Percentiles rank a stretch among this genome's conserved stretches.
Conservation (phyloP, 2,888 invertebrate genomes). For the Digitonthophagus gazella region DNA sequence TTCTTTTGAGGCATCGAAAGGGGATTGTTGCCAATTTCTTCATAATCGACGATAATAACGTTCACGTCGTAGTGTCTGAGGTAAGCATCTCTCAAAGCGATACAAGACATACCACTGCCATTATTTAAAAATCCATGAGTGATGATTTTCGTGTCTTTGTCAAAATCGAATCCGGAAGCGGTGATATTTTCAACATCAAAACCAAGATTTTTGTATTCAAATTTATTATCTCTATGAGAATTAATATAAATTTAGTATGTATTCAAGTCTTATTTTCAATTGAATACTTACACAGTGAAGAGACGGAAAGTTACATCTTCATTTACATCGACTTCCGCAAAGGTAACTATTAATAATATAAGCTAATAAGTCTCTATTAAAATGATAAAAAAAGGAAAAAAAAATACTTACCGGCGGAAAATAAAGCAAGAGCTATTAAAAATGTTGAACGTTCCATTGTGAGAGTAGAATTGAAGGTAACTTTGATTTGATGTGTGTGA, state of each 20-base stretch:
- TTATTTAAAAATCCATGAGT: slow-evolving; percentile 58
- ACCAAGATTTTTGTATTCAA: slow-evolving; percentile 1
- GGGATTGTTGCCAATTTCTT: slow-evolving; percentile 29
- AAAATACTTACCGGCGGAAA: not conserved
- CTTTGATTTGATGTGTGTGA: not conserved
- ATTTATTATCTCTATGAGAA: slow-evolving; percentile 6
- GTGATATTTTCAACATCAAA: slow-evolving; percentile 15
- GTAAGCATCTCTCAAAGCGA: slow-evolving; percentile 52
- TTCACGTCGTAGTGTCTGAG: slow-evolving; percentile 53
- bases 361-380: no score
- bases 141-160: slow-evolving; percentile 50
- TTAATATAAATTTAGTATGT: not conserved
- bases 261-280: not conserved
- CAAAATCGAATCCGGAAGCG: slow-evolving; percentile 21
- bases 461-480: not conserved
- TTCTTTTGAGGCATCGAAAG: not conserved
- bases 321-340: not conserved
- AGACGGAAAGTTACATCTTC: slow-evolving; percentile 16
- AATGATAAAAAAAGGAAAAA: no score
- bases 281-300: slow-evolving; percentile 8
- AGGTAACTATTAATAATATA: no score
- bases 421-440: not conserved
- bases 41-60: slow-evolving; percentile 49
- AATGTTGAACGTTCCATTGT: not conserved
- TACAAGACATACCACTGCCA: slow-evolving; percentile 50